A percentile compares a stretch with the other conserved stretches of the same genome.
Conservation (phyloP, 1,140 invertebrate genomes). For the Tetramorium alpestre region DNA sequence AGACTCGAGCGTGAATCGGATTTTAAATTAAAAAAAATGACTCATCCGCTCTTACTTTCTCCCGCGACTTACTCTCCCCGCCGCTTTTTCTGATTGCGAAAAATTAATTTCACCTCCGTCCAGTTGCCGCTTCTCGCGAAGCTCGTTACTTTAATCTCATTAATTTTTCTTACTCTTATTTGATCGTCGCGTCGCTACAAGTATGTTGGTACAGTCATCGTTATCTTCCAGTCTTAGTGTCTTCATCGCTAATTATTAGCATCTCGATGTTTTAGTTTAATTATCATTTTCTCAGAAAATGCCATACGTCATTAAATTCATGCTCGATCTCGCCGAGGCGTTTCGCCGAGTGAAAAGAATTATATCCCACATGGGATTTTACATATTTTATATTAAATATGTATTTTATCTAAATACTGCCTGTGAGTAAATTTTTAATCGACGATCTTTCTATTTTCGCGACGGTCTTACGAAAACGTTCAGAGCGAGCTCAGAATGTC, state of each 20-base stretch:
- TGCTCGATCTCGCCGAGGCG: not conserved
- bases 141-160: constrained; percentile 15
- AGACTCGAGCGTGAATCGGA: not conserved
- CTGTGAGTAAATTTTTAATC: not conserved
- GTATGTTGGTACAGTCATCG: not conserved
- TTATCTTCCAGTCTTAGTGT: not conserved
- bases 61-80: not conserved
- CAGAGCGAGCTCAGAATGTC: constrained; percentile 19
- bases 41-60: not conserved
- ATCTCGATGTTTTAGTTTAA: not conserved
- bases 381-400: no score
- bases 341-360: not conserved
- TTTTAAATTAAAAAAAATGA: constrained; percentile 2
- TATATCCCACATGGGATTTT: no score
- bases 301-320: not conserved
- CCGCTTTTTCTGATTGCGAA: not conserved
- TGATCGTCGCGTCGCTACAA: not conserved
- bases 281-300: not conserved
- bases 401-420: not conserved
- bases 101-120: constrained; percentile 2
- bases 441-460: constrained; percentile 23
- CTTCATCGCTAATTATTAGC: not conserved
- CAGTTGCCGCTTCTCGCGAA: not conserved
- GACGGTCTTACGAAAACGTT: not conserved
- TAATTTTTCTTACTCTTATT: constrained; percentile 5